phyloP scores from a whole-genome alignment of 2,113 vertebrate genomes.

The Pyrgilauda ruficollis region DNA sequence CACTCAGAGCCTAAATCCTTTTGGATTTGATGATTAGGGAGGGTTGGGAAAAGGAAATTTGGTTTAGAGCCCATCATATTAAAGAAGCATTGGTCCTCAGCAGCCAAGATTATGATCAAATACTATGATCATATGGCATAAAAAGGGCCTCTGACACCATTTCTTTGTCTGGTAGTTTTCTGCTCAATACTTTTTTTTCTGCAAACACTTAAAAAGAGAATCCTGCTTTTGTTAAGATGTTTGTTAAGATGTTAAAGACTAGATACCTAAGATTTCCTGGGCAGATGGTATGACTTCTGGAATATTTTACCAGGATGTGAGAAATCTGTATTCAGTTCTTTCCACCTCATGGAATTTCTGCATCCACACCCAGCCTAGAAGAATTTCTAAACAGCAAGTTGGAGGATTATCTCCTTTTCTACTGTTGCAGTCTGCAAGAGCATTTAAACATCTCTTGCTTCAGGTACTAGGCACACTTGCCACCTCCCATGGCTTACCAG shows the following conservation, averaged over 20 bases:
- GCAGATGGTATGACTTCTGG: neutral
- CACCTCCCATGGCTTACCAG: neutral
- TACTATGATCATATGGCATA: neutral
- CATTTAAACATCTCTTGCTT: neutral
- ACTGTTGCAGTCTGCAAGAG: neutral
- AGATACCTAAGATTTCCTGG: neutral
- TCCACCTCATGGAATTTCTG: neutral
- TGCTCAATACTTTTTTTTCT: neutral
- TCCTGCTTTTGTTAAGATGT: neutral
- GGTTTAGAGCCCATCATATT: constrained; percentile 2
- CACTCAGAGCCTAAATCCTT: constrained; percentile 44
- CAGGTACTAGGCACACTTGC: neutral
- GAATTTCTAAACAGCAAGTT: neutral
- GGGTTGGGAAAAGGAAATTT: constrained; percentile 8
- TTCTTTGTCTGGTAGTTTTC: neutral
- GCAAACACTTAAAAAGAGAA: neutral
- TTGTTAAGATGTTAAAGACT: neutral
- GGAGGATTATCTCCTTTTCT: neutral
- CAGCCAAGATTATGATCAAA: neutral
- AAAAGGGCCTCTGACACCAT: neutral
- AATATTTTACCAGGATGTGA: neutral
- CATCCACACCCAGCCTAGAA: neutral
- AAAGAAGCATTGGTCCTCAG: constrained; percentile 6
- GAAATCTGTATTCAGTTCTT: neutral
- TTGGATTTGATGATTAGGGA: constrained; percentile 22